Evolutionary conservation across 2,888 invertebrate species (phyloP), one percentile per base, ranked within the genome.

Genomic region (Hyalella azteca): DNA sequence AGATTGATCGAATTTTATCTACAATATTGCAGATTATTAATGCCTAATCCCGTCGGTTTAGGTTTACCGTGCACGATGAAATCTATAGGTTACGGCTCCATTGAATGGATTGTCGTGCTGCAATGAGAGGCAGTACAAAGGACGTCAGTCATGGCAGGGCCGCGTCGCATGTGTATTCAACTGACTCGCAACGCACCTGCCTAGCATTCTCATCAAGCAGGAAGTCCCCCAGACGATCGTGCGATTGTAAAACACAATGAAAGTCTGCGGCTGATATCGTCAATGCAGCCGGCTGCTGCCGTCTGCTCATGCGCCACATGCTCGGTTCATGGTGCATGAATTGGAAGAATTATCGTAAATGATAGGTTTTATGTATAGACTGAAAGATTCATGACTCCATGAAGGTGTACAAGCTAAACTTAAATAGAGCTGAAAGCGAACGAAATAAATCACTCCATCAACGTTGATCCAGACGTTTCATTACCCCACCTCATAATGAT

Each of bases 161-260:
- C 22, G 26, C 54, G 54, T 29, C 22, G 26, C n/a, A n/a, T n/a
- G n/a, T n/a, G n/a, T n/a, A n/a, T n/a, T n/a, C n/a, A n/a, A n/a
- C n/a, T n/a, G n/a, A n/a, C n/a, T n/a, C n/a, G n/a, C n/a, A n/a
- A n/a, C n/a, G n/a, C n/a, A n/a, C n/a, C n/a, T n/a, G n/a, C n/a
- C n/a, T n/a, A n/a, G n/a, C n/a, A n/a, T 26, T 54, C 54, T 54
- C 29, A 54, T 54, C 54, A 54, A 29, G 26, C 54, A 54, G 54
- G 54, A 54, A 26, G 54, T 54, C 29, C 11, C 54, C 54, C 54
- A 54, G 54, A 54, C 54, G 26, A 54, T 54, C 26, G 26, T 54
- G 54, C 26, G 54, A 54, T 54, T 54, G 54, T 54, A 54, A 54
- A 54, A 13, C 26, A 54, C 54, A 54, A 54, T 54, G 26, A 54